Evolutionary conservation across 2,113 vertebrate species (phyloP), one percentile per base, ranked within the genome.

Genomic region (Etheostoma cragini): DNA sequence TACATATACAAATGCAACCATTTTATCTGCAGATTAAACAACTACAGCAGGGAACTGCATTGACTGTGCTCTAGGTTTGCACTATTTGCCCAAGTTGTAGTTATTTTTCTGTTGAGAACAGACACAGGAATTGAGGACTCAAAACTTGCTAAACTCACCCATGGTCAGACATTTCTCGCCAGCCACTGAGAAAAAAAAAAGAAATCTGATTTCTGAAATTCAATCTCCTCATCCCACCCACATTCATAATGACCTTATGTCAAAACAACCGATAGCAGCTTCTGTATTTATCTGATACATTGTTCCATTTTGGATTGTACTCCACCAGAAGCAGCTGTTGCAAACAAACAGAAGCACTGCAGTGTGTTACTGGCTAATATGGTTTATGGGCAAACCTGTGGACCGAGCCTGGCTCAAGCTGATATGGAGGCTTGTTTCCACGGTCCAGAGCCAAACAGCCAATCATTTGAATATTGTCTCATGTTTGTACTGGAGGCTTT

Each of bases 401-500:
- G 78, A 84, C 77, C 54, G 26, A 65, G 88, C 45, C 84, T 90
- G 91, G 91, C 85, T 87, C 72, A 53, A 49, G 46, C 84, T 82
- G 90, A 93, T 91, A 91, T 42, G 71, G 76, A 50, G 24, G 80
- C 71, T 89, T 75, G 82, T 88, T 88, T 93, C 79, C 85, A 87
- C 78, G 42, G 52, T 86, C 65, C 72, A 67, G 2, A 83, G 84
- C 79, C 82, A 87, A 83, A n/a, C 72, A 42, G 84, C 71, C 83
- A 82, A 86, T 90, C 81, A 87, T 90, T 85, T 91, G 90, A 89
- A 91, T 87, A 88, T 85, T 89, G 88, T 91, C 87, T 93, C 83
- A 77, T 89, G 91, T 92, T 94, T 94, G 88, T 78, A 85, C 80
- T 78, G 90, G 76, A 78, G 62, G 84, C 82, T 88, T 91, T 85